A percentile compares a stretch with the other conserved stretches of the same genome.
These are phyloP conservation scores for Dryomyza anilis DNA, from an alignment of 2,888 invertebrate genomes.

Conservation along the genomic window DNA sequence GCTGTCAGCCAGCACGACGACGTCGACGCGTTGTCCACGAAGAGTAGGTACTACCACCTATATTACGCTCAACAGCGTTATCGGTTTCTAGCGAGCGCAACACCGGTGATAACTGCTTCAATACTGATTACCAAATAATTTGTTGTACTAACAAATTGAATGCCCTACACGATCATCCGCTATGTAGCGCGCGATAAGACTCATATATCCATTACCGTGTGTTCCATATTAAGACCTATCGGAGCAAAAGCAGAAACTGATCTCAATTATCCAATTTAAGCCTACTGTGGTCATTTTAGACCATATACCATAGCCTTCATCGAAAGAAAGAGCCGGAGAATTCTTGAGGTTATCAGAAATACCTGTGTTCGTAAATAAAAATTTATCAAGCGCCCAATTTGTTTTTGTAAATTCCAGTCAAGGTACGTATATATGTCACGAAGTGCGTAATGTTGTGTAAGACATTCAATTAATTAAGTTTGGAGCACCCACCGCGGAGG, in stretches of 20 bases:
- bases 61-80: background rate
- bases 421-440: background rate
- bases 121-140: constrained; percentile 15
- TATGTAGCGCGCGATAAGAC: too few species aligned
- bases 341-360: background rate
- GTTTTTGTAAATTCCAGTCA: background rate
- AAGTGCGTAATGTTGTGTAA: constrained; percentile 7
- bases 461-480: constrained; percentile 6
- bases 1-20: background rate
- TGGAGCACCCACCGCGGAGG: background rate
- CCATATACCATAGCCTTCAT: too few species aligned
- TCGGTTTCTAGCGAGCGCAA: background rate
- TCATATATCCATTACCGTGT: too few species aligned
- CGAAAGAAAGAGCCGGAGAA: too few species aligned
- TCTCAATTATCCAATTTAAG: too few species aligned
- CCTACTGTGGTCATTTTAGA: too few species aligned
- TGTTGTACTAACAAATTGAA: background rate
- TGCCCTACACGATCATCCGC: background rate
- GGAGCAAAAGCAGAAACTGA: background rate
- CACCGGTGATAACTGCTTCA: constrained; percentile 8
- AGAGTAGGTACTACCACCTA: background rate
- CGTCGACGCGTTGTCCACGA: too few species aligned
- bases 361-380: background rate
- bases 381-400: background rate
- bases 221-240: too few species aligned